phyloP scores from a whole-genome alignment of 2,113 vertebrate species.

The Cochlearius cochlearius region DNA sequence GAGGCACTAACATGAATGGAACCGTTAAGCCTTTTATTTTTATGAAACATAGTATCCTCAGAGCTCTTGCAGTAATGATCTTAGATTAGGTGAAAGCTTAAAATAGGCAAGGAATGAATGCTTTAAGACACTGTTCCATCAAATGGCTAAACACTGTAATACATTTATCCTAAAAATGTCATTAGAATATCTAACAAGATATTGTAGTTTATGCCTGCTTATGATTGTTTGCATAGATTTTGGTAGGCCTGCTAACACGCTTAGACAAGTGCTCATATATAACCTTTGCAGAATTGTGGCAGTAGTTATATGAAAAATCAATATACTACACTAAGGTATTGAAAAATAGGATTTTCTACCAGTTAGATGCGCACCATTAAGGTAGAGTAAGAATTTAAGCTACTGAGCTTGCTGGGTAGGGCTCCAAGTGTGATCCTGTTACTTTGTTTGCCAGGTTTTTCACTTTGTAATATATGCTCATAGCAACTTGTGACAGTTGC shows the following conservation, averaged over 20 bases:
- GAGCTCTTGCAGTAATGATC: not conserved
- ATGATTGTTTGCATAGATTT: conserved; percentile 29
- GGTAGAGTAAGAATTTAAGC: not conserved
- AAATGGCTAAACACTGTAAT: not conserved
- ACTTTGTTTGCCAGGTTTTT: not conserved
- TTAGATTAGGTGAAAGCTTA: conserved; percentile 1
- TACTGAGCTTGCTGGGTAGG: not conserved
- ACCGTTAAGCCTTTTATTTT: not conserved
- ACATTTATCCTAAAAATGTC: not conserved
- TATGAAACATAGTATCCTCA: not conserved
- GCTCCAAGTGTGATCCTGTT: not conserved
- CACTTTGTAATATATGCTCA: not conserved
- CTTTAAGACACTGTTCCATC: not conserved
- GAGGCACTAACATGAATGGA: not conserved
- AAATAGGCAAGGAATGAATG: not conserved
- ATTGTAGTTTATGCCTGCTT: not conserved
- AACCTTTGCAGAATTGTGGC: not conserved
- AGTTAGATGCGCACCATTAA: not conserved
- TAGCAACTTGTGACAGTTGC: not conserved
- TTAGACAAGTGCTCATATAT: not conserved
- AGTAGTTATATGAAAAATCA: not conserved
- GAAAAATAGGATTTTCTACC: not conserved
- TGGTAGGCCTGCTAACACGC: not conserved
- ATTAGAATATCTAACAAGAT: not conserved
- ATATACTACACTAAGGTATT: not conserved